A percentile compares a stretch with the other conserved stretches of the same genome.
Evolutionary conservation across 2,888 invertebrate species (phyloP).

Genomic region (Amphimallon solstitiale): DNA sequence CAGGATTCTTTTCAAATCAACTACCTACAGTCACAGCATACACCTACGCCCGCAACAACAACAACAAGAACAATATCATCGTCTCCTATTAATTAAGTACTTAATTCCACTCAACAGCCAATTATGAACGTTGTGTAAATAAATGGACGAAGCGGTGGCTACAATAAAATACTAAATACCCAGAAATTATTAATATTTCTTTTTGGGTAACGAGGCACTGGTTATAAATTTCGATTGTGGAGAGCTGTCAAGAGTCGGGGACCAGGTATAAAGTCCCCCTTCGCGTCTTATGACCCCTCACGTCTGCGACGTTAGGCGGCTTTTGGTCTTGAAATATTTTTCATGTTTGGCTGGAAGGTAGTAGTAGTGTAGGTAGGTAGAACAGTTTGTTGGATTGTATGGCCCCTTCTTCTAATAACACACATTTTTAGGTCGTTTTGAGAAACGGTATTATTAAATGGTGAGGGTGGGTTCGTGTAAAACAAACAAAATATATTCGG

Average conservation of each 20-base stretch:
- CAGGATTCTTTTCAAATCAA: constrained; percentile 7
- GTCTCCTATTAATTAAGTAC: constrained; percentile 48
- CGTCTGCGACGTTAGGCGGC: too few species aligned
- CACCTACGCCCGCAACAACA: neutral
- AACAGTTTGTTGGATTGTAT: neutral
- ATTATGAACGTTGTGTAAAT: constrained; percentile 58
- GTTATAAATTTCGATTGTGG: constrained; percentile 35
- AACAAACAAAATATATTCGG: constrained; percentile 20
- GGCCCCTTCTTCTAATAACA: constrained; percentile 32
- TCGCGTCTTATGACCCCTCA: neutral
- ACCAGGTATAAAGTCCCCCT: constrained; percentile 27
- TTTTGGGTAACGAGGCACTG: constrained; percentile 51
- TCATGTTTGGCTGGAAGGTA: constrained; percentile 1
- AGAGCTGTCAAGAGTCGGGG: constrained; percentile 36
- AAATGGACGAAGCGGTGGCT: constrained; percentile 51
- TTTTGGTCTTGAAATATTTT: constrained; percentile 10
- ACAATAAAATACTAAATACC: constrained; percentile 54
- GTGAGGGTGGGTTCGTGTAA: constrained; percentile 29
- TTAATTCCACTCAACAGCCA: constrained; percentile 56
- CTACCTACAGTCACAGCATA: neutral
- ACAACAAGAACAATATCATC: constrained; percentile 40
- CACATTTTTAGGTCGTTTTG: constrained; percentile 32
- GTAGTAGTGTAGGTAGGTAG: neutral
- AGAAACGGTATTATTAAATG: constrained; percentile 29
- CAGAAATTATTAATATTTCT: constrained; percentile 58